Evolutionary conservation across 2,888 invertebrate species (phyloP).

Genomic region (Drosophila formosana): DNA sequence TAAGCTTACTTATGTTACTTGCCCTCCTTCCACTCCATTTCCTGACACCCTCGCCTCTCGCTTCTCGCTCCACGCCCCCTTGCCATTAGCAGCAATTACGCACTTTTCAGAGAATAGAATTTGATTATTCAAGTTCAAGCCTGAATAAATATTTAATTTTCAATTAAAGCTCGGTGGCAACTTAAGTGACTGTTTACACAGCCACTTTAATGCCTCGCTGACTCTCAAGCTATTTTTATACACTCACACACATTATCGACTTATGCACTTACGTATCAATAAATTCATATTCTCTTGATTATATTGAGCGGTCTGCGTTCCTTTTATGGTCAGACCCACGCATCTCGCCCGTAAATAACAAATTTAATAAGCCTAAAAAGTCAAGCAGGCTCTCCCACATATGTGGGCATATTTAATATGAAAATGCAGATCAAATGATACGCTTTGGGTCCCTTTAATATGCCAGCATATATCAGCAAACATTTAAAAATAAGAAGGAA

Average conservation of each 20-base stretch:
- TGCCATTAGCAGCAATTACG: conserved; percentile 74
- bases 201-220: conserved; percentile 2
- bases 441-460: conserved; percentile 12
- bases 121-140: conserved; percentile 55
- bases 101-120: conserved; percentile 59
- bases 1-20: conserved; percentile 6
- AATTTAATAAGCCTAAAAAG: conserved; percentile 71
- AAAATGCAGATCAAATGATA: conserved; percentile 8
- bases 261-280: conserved; percentile 33
- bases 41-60: neutral
- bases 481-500: neutral
- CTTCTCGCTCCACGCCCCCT: neutral
- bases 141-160: conserved; percentile 58
- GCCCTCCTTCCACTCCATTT: conserved; percentile 6
- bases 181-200: conserved; percentile 18
- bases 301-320: conserved; percentile 18
- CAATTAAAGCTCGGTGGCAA: conserved; percentile 26
- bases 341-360: conserved; percentile 64
- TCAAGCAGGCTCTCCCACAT: neutral
- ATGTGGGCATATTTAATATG: conserved; percentile 16
- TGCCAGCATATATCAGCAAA: neutral
- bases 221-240: conserved; percentile 21
- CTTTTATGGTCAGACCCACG: conserved; percentile 54
- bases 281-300: conserved; percentile 28
- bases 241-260: conserved; percentile 38